A percentile compares a stretch with the other conserved stretches of the same genome.
phyloP scores from a whole-genome alignment of 2,888 invertebrate genomes.

The Dicranocentrus wangi region DNA sequence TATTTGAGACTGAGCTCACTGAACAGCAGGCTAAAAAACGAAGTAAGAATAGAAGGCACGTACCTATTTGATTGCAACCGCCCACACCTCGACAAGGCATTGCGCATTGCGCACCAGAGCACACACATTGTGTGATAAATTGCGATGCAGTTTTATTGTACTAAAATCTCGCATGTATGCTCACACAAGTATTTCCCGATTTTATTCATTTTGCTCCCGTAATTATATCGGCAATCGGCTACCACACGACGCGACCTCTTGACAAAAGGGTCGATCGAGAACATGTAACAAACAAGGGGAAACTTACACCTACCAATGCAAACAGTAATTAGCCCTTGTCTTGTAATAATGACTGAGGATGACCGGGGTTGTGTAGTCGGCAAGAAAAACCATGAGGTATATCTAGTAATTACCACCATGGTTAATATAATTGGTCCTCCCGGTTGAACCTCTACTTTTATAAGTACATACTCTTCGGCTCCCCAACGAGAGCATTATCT shows the following conservation, averaged over 20 bases:
- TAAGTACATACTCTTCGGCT: no score
- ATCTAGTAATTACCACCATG: constrained; percentile 18
- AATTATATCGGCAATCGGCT: constrained; percentile 12
- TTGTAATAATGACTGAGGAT: constrained; percentile 5
- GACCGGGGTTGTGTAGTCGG: constrained; percentile 3
- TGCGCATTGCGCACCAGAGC: no score
- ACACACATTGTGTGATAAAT: no score
- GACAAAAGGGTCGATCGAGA: constrained; percentile 9
- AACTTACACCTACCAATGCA: neutral
- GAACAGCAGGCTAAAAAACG: no score
- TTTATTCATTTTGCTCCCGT: constrained; percentile 35
- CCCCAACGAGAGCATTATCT: neutral
- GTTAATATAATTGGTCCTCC: constrained; percentile 38
- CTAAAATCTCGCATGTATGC: neutral
- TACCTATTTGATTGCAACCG: constrained; percentile 37
- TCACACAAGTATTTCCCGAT: constrained; percentile 23
- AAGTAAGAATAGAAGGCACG: neutral
- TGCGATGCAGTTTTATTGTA: no score
- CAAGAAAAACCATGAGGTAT: constrained; percentile 3
- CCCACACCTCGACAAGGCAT: no score
- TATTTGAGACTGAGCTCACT: no score
- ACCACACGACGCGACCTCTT: neutral
- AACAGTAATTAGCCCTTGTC: neutral
- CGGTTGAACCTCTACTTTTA: neutral
- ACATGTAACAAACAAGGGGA: constrained; percentile 5